These are phyloP conservation scores for Amphimedon queenslandica DNA, from an alignment of 37 sponge, comb jelly and placozoan species.

Conservation along the genomic window DNA sequence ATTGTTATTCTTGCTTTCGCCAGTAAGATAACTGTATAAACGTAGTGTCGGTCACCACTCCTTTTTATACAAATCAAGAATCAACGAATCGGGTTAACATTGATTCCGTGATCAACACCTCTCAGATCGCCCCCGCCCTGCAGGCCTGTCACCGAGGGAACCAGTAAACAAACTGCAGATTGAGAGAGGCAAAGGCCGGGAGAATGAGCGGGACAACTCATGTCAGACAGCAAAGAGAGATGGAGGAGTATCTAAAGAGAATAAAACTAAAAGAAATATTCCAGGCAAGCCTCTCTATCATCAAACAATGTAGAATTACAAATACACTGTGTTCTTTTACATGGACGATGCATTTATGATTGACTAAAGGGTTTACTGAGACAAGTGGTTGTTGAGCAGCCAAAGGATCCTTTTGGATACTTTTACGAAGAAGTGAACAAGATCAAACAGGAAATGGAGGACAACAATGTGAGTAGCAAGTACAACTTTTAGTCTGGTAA, in stretches of 20 bases:
- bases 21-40: too few species aligned
- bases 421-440: constrained; percentile 50
- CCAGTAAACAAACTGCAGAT: too few species aligned
- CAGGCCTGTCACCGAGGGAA: too few species aligned
- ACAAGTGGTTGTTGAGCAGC: constrained; percentile 53
- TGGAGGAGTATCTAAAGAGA: constrained; percentile 43
- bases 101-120: too few species aligned
- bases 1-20: too few species aligned
- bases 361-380: constrained; percentile 51
- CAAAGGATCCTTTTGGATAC: constrained; percentile 59
- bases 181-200: too few species aligned
- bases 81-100: too few species aligned
- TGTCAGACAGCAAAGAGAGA: constrained; percentile 29
- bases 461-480: constrained; percentile 36
- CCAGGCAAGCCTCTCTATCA: constrained; percentile 25
- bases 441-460: constrained; percentile 67
- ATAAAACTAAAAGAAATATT: constrained; percentile 56
- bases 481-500: neutral
- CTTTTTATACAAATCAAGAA: too few species aligned
- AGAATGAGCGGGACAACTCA: too few species aligned
- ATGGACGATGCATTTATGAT: neutral
- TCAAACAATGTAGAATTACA: neutral
- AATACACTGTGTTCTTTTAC: too few species aligned
- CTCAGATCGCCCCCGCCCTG: too few species aligned
- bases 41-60: too few species aligned